Percentiles rank a stretch among this genome's conserved stretches.
Conservation (phyloP, 2,113 vertebrate species). For the Sminthopsis crassicaudata region DNA sequence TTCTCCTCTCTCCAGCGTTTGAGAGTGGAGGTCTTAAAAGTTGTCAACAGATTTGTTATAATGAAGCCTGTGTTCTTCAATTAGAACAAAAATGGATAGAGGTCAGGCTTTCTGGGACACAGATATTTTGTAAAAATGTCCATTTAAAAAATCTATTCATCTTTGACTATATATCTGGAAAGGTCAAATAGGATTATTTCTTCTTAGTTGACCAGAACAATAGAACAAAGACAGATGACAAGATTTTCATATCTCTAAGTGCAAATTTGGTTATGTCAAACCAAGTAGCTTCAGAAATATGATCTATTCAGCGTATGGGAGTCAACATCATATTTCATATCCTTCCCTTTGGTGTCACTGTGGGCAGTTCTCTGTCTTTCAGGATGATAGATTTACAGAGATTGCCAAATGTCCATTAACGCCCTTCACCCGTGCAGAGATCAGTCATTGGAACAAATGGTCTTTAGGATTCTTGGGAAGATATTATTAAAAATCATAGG, state of each 20-base stretch:
- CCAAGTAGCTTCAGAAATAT: slow-evolving; percentile 79
- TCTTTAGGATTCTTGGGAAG: slow-evolving; percentile 57
- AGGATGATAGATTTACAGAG: slow-evolving; percentile 75
- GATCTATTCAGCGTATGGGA: slow-evolving; percentile 74
- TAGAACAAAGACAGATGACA: slow-evolving; percentile 79
- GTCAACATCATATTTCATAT: slow-evolving; percentile 65
- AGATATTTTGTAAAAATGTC: slow-evolving; percentile 74
- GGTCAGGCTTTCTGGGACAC: slow-evolving; percentile 78
- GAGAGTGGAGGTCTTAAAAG: slow-evolving; percentile 57
- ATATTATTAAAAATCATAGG: slow-evolving; percentile 65
- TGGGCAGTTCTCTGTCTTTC: slow-evolving; percentile 70
- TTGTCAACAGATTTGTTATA: slow-evolving; percentile 80
- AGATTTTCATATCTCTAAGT: slow-evolving; percentile 77
- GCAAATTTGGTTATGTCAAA: slow-evolving; percentile 81
- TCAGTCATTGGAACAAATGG: slow-evolving; percentile 65
- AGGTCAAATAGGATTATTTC: slow-evolving; percentile 83
- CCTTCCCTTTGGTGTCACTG: slow-evolving; percentile 54
- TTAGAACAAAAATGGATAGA: slow-evolving; percentile 70
- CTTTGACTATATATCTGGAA: slow-evolving; percentile 79
- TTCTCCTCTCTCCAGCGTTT: background rate
- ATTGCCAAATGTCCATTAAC: slow-evolving; percentile 73
- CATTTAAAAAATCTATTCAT: slow-evolving; percentile 79
- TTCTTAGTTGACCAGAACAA: slow-evolving; percentile 80
- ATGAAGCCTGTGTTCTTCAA: slow-evolving; percentile 77
- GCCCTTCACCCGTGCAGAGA: slow-evolving; percentile 68